Conservation (phyloP, 2,888 invertebrate species). For the Xestia rhomboidea region DNA sequence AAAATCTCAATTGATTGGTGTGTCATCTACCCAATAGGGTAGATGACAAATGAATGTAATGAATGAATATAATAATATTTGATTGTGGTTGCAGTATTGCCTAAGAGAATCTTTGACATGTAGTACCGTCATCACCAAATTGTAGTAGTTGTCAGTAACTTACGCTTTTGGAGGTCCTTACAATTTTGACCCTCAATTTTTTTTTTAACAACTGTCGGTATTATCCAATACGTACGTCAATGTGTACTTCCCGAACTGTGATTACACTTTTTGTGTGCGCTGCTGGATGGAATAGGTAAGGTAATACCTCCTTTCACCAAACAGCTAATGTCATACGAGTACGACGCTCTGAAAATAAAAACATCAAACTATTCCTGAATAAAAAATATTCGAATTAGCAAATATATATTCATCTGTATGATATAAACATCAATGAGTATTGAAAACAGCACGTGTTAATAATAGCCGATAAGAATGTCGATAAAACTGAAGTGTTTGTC, state of each 20-base stretch:
- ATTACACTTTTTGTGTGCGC: no score
- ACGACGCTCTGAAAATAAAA: neutral
- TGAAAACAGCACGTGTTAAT: conserved; percentile 19
- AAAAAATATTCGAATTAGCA: neutral
- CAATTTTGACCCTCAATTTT: neutral
- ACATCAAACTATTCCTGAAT: neutral
- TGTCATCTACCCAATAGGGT: no score
- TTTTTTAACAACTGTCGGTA: no score
- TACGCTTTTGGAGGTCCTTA: neutral
- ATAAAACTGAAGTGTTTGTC: conserved; percentile 50
- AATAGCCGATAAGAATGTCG: conserved; percentile 18
- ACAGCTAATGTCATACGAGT: no score
- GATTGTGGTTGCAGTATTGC: neutral
- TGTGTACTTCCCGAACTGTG: no score
- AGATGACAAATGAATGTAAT: no score
- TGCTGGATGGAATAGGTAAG: no score
- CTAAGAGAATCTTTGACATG: neutral
- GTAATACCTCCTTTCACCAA: no score
- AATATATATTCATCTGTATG: neutral
- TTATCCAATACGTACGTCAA: no score
- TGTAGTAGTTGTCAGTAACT: neutral
- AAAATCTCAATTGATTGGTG: no score
- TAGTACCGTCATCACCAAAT: neutral
- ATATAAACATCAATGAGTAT: conserved; percentile 18
- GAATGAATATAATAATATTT: no score